Conservation (phyloP, 2,797 vertebrate species). For the Miichthys miiuy region DNA sequence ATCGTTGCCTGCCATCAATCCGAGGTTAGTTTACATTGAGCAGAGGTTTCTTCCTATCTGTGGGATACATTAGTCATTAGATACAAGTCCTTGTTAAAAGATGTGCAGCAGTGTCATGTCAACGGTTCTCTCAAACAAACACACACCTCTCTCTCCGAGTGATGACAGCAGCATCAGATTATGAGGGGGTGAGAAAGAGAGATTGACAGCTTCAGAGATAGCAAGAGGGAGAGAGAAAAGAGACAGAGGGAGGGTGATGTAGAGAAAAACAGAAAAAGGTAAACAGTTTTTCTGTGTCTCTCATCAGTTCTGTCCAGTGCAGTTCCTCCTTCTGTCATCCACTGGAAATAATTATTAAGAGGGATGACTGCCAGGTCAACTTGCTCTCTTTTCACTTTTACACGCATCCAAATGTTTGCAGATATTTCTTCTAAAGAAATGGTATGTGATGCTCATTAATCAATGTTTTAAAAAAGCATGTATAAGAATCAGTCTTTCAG, state of each 20-base stretch:
- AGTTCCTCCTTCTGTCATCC: conserved; percentile 77
- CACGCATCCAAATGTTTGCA: conserved; percentile 24
- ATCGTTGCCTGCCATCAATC: conserved; percentile 40
- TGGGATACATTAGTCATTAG: conserved; percentile 64
- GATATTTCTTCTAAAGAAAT: conserved; percentile 26
- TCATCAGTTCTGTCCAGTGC: conserved; percentile 61
- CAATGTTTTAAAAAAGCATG: background rate
- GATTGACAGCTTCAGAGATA: conserved; percentile 64
- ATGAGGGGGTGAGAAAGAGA: conserved; percentile 80
- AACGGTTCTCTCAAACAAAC: conserved; percentile 67
- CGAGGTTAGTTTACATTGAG: conserved; percentile 66
- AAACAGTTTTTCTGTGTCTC: conserved; percentile 71
- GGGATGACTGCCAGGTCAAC: conserved; percentile 68
- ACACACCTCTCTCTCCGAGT: conserved; percentile 53
- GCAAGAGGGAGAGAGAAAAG: conserved; percentile 30
- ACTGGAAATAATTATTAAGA: conserved; percentile 71
- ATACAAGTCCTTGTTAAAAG: conserved; percentile 80
- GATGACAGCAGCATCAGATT: conserved; percentile 67
- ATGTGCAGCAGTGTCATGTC: conserved; percentile 64
- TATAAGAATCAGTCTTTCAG: background rate
- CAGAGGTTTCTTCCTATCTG: conserved; percentile 51
- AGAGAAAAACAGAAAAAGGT: conserved; percentile 52
- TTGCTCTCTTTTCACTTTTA: conserved; percentile 38
- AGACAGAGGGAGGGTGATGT: conserved; percentile 19
- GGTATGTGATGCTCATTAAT: conserved; percentile 4